These are phyloP conservation scores for Pseudoatta argentina DNA, from an alignment of 1,140 invertebrate species.

Conservation along the genomic window DNA sequence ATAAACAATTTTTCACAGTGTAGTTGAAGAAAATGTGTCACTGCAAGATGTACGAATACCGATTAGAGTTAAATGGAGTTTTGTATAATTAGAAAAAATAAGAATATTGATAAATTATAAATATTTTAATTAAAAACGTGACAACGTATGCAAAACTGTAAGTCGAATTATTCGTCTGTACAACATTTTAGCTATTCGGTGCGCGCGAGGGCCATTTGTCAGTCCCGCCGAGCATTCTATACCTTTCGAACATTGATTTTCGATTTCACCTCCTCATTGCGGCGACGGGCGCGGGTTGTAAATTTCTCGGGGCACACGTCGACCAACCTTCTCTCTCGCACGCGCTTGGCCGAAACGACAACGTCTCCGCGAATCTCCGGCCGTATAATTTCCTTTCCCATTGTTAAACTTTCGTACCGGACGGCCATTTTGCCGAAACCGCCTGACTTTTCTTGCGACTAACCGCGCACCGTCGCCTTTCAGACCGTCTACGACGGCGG, in stretches of 20 bases:
- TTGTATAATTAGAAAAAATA: neutral
- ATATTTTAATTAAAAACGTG: neutral
- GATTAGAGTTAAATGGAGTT: neutral
- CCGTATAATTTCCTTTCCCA: slow-evolving; percentile 59
- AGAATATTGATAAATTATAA: neutral
- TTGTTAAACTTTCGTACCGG: slow-evolving; percentile 61
- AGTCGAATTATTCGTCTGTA: slow-evolving; percentile 30
- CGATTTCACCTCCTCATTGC: slow-evolving; percentile 59
- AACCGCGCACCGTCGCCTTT: slow-evolving; percentile 26
- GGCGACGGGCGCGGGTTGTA: slow-evolving; percentile 35
- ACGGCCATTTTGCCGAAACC: slow-evolving; percentile 62
- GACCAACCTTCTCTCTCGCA: neutral
- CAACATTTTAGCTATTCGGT: slow-evolving; percentile 55
- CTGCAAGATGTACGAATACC: too few relatives aligned
- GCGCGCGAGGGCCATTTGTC: slow-evolving; percentile 60
- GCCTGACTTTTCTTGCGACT: slow-evolving; percentile 40
- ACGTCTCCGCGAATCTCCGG: slow-evolving; percentile 58
- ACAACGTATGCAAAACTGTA: neutral
- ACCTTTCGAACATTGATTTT: slow-evolving; percentile 64
- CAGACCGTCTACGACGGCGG: slow-evolving; percentile 5
- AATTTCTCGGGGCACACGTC: slow-evolving; percentile 58
- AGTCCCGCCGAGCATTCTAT: slow-evolving; percentile 55
- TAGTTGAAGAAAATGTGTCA: too few relatives aligned
- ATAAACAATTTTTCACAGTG: too few relatives aligned
- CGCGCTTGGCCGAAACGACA: slow-evolving; percentile 38